A percentile compares a stretch with the other conserved stretches of the same genome.
Evolutionary conservation across 2,797 vertebrate genomes (phyloP).

Genomic region (Sibirionetta formosa): DNA sequence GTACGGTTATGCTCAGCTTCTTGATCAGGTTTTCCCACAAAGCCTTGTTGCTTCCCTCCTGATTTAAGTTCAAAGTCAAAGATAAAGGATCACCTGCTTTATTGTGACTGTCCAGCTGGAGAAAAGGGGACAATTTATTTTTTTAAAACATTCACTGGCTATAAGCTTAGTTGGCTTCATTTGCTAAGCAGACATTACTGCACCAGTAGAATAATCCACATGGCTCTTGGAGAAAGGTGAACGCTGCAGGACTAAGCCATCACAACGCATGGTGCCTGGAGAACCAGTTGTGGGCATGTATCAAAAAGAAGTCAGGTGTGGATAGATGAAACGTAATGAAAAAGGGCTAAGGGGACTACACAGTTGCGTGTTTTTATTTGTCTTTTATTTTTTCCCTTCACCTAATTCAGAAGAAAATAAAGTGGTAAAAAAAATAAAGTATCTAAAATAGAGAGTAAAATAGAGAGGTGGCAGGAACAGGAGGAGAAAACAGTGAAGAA

Average conservation of each 20-base stretch:
- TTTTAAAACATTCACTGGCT: background rate
- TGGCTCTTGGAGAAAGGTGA: background rate
- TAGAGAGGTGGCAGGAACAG: background rate
- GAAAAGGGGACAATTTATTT: background rate
- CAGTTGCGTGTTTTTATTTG: accelerated
- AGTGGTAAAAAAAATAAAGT: too few species aligned
- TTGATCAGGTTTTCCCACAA: background rate
- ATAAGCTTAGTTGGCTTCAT: background rate
- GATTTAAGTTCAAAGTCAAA: background rate
- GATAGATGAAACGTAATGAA: background rate
- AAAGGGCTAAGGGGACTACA: background rate
- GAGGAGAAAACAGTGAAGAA: background rate
- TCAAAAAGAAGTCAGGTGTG: background rate
- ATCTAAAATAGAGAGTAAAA: background rate
- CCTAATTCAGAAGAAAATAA: background rate
- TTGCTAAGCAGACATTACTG: background rate
- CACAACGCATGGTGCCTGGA: background rate
- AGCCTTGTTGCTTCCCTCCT: background rate
- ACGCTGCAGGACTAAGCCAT: background rate
- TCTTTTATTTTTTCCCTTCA: background rate
- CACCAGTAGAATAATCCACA: background rate
- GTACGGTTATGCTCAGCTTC: background rate
- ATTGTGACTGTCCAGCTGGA: background rate
- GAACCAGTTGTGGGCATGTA: background rate
- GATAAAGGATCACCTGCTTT: background rate